phyloP scores from a whole-genome alignment of 2,797 vertebrate genomes.

The Rhinophrynus dorsalis region DNA sequence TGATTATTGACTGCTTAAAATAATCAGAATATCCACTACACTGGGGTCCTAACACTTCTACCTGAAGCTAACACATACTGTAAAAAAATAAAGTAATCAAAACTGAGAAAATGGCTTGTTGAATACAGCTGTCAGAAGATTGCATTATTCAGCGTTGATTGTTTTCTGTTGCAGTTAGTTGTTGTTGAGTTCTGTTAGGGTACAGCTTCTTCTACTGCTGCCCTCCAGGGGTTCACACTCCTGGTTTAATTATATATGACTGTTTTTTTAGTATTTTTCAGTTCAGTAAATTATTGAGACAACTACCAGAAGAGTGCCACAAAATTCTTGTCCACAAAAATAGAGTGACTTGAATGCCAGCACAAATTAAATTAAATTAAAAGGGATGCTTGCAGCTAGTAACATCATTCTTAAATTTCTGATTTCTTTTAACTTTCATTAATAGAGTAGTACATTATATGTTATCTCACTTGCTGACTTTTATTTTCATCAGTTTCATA shows the following conservation, averaged over 20 bases:
- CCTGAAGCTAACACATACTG: constrained; percentile 58
- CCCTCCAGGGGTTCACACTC: constrained; percentile 53
- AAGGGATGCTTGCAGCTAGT: no score
- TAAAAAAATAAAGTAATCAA: constrained; percentile 58
- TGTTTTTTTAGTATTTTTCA: background rate
- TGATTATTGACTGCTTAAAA: constrained; percentile 46
- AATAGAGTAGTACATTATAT: no score
- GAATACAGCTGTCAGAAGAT: constrained; percentile 59
- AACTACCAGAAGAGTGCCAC: background rate
- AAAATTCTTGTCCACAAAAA: background rate
- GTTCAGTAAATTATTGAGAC: constrained; percentile 1
- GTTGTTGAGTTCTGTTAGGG: constrained; percentile 53
- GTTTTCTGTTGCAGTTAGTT: constrained; percentile 55
- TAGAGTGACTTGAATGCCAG: background rate
- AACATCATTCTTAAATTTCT: no score
- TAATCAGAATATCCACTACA: constrained; percentile 45
- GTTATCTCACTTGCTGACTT: no score
- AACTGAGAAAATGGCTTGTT: constrained; percentile 47
- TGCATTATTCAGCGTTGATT: constrained; percentile 50
- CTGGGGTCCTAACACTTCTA: constrained; percentile 52
- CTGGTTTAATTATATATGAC: constrained; percentile 53
- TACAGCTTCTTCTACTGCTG: constrained; percentile 50
- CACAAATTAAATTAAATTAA: no score
- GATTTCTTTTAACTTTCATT: no score
- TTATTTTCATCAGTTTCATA: no score